phyloP scores from a whole-genome alignment of 2,888 invertebrate species.

The Anoncus sp. region DNA sequence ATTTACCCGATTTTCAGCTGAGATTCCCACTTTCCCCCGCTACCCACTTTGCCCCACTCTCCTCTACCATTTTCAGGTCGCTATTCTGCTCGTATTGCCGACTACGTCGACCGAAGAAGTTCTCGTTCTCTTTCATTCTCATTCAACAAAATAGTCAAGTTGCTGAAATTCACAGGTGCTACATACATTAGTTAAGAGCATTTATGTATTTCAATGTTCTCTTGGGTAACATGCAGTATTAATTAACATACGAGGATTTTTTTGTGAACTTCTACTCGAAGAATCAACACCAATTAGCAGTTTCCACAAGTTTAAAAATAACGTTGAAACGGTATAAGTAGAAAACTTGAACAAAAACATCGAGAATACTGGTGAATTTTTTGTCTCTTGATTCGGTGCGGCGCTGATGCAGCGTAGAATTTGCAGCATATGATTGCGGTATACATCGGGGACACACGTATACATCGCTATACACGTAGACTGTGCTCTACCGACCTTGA shows the following conservation, averaged over 20 bases:
- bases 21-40: too few species aligned
- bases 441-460: not conserved
- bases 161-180: conserved; percentile 13
- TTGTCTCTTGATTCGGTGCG: conserved; percentile 20
- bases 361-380: not conserved
- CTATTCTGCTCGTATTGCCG: too few species aligned
- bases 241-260: not conserved
- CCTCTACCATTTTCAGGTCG: too few species aligned
- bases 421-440: conserved; percentile 20
- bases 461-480: conserved; percentile 14
- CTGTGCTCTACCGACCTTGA: conserved; percentile 30
- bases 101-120: too few species aligned
- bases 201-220: conserved; percentile 60
- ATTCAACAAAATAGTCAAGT: not conserved
- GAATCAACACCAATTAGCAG: conserved; percentile 58
- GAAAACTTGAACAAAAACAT: not conserved
- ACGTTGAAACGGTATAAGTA: conserved; percentile 51
- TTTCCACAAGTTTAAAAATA: not conserved
- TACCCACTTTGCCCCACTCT: too few species aligned
- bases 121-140: not conserved
- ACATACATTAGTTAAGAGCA: conserved; percentile 62
- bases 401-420: conserved; percentile 7
- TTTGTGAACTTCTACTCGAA: not conserved
- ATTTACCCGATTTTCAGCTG: too few species aligned
- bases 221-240: conserved; percentile 56